These are phyloP conservation scores for Temnothorax nylanderi DNA, from an alignment of 1,140 invertebrate genomes.

Conservation along the genomic window DNA sequence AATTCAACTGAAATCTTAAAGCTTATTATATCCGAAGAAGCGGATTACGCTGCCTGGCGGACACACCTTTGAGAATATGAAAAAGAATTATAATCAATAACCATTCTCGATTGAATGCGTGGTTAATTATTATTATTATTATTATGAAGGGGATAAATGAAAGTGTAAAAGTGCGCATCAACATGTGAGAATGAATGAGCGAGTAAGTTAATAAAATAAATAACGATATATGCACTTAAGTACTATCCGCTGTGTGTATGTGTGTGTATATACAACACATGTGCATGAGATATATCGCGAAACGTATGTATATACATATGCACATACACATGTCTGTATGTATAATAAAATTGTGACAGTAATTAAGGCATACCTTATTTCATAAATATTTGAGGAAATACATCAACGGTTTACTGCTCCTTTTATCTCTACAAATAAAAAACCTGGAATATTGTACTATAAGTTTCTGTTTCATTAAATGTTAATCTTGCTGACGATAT, in stretches of 20 bases:
- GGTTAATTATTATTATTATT: slow-evolving; percentile 72
- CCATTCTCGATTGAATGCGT: slow-evolving; percentile 69
- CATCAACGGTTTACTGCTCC: slow-evolving; percentile 78
- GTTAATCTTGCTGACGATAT: slow-evolving; percentile 58
- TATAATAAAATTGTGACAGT: slow-evolving; percentile 81
- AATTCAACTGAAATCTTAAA: slow-evolving; percentile 67
- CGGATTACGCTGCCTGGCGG: slow-evolving; percentile 47
- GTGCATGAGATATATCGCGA: slow-evolving; percentile 37
- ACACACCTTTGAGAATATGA: slow-evolving; percentile 61
- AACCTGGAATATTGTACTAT: slow-evolving; percentile 75
- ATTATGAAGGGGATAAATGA: slow-evolving; percentile 66
- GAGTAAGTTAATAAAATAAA: slow-evolving; percentile 78
- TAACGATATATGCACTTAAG: slow-evolving; percentile 80
- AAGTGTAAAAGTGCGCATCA: slow-evolving; percentile 69
- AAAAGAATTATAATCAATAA: slow-evolving; percentile 67
- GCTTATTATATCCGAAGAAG: slow-evolving; percentile 66
- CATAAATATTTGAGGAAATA: slow-evolving; percentile 79
- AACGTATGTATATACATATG: slow-evolving; percentile 46
- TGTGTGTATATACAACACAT: slow-evolving; percentile 52
- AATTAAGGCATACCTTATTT: slow-evolving; percentile 81
- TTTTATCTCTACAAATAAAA: slow-evolving; percentile 80
- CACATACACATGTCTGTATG: slow-evolving; percentile 67
- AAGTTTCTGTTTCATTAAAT: slow-evolving; percentile 69
- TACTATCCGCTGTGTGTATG: slow-evolving; percentile 78
- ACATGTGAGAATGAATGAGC: slow-evolving; percentile 71